A percentile compares a stretch with the other conserved stretches of the same genome.
These are phyloP conservation scores for Bemisia tabaci DNA, from an alignment of 1,140 invertebrate genomes.

Conservation along the genomic window DNA sequence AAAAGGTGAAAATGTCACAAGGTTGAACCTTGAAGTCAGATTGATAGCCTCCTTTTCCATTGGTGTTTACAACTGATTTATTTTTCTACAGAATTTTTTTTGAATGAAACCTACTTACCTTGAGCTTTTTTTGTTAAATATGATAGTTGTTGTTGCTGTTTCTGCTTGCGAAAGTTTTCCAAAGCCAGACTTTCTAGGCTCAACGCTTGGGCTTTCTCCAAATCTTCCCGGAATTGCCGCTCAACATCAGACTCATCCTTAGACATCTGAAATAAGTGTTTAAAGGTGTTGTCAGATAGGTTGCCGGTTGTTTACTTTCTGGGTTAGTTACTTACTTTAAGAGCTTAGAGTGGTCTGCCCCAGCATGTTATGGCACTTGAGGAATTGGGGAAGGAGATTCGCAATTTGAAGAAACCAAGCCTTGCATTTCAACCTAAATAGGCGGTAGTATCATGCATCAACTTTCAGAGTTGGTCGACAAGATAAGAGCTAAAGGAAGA, in stretches of 20 bases:
- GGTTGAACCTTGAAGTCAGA: slow-evolving; percentile 10
- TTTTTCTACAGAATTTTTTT: not conserved
- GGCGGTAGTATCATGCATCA: no score
- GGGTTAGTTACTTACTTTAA: no score
- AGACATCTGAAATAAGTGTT: slow-evolving; percentile 3
- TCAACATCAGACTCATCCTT: slow-evolving; percentile 31
- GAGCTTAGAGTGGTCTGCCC: no score
- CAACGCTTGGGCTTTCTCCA: slow-evolving; percentile 69
- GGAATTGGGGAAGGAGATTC: no score
- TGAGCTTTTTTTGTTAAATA: not conserved
- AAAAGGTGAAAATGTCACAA: not conserved
- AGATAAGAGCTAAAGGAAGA: no score
- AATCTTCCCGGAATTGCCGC: slow-evolving; percentile 64
- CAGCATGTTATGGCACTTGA: no score
- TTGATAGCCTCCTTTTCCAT: not conserved
- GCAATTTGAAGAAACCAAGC: no score
- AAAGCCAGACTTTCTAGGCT: slow-evolving; percentile 70
- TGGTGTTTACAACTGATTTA: not conserved
- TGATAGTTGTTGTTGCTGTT: slow-evolving; percentile 10
- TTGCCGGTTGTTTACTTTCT: no score
- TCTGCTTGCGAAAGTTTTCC: slow-evolving; percentile 53
- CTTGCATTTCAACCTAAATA: no score
- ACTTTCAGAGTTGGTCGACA: no score
- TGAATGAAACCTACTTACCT: not conserved
- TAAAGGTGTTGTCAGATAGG: not conserved